A percentile compares a stretch with the other conserved stretches of the same genome.
phyloP scores from a whole-genome alignment of 2,797 vertebrate species.

The Muscicapa striata region DNA sequence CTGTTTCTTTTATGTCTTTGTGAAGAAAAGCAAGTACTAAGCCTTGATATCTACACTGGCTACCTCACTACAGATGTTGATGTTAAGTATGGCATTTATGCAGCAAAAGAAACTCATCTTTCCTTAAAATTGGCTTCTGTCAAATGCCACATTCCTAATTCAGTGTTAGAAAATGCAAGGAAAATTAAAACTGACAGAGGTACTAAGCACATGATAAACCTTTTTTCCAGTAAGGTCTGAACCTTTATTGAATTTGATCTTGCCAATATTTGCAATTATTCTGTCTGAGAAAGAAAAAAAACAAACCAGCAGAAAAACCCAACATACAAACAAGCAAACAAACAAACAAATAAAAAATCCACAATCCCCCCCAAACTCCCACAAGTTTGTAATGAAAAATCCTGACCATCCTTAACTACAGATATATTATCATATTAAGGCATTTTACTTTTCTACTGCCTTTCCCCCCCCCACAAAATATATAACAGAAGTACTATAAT shows the following conservation, averaged over 20 bases:
- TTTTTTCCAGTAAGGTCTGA: neutral
- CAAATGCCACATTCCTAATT: neutral
- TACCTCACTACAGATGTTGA: neutral
- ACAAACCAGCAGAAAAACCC: neutral
- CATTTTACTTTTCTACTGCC: neutral
- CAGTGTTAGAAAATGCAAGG: neutral
- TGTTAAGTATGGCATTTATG: neutral
- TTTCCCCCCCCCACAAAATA: fast-evolving
- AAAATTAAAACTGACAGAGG: neutral
- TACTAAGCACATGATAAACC: neutral
- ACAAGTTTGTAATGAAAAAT: neutral
- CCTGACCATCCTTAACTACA: fast-evolving
- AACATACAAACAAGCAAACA: neutral
- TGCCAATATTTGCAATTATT: neutral
- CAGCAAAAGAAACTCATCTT: neutral
- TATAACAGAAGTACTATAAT: neutral
- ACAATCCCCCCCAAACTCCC: fast-evolving
- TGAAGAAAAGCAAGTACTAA: neutral
- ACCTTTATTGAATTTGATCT: fast-evolving
- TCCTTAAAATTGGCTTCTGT: neutral
- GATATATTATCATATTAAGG: fast-evolving
- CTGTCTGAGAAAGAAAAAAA: neutral
- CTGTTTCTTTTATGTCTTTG: neutral
- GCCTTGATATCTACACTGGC: neutral
- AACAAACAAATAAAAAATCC: neutral